Conservation (phyloP, 2,113 vertebrate genomes). For the Forbesichthys agassizii region DNA sequence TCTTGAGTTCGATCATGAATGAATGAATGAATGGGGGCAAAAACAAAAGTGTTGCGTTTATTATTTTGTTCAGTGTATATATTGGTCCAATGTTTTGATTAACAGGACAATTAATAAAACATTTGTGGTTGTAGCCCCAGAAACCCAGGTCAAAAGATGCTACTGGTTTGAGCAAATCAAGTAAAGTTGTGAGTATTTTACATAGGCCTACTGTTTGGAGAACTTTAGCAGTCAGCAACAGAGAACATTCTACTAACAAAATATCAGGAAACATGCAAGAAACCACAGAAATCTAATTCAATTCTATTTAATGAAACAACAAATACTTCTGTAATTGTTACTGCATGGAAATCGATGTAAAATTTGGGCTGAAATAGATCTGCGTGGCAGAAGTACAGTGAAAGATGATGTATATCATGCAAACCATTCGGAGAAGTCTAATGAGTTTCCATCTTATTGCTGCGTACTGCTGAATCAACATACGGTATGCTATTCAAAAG, state of each 20-base stretch:
- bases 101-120: no score
- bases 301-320: constrained; percentile 39
- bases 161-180: no score
- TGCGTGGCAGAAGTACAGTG: constrained; percentile 6
- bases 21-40: no score
- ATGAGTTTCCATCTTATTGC: constrained; percentile 34
- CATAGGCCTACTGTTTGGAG: no score
- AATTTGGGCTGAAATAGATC: constrained; percentile 24
- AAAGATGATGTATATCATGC: constrained; percentile 35
- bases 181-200: no score
- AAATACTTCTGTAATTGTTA: constrained; percentile 25
- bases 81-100: no score
- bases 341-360: constrained; percentile 9
- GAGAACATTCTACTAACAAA: background rate
- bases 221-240: no score
- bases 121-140: no score
- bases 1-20: no score
- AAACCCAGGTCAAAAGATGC: no score
- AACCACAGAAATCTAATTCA: constrained; percentile 47
- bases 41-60: no score
- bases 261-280: constrained; percentile 35
- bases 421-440: constrained; percentile 31
- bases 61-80: no score
- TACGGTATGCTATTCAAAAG: constrained; percentile 29
- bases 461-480: constrained; percentile 17